phyloP scores from a whole-genome alignment of 2,888 invertebrate species.

The Saturnia japonica region DNA sequence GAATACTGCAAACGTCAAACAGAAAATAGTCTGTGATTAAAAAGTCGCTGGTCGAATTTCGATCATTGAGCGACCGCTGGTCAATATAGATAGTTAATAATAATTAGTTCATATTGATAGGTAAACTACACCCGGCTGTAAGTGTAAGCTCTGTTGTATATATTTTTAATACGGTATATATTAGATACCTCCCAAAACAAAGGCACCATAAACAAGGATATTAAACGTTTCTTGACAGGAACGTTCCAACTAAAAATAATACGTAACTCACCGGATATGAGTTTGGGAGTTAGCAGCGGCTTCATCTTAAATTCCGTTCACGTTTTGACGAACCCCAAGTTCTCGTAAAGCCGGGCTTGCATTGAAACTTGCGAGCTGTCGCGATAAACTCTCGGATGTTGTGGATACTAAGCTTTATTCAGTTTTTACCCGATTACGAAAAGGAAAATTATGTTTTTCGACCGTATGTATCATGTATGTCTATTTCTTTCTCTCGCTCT shows the following conservation, averaged over 20 bases:
- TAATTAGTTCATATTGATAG: too few relatives aligned
- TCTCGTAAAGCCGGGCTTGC: slow-evolving; percentile 10
- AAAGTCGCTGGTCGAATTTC: too few relatives aligned
- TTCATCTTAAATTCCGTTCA: slow-evolving; percentile 54
- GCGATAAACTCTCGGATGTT: slow-evolving; percentile 3
- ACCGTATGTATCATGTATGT: too few relatives aligned
- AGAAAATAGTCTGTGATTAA: too few relatives aligned
- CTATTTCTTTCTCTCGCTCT: too few relatives aligned
- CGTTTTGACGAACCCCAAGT: slow-evolving; percentile 40
- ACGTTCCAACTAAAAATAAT: slow-evolving; percentile 44
- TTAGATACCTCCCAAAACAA: slow-evolving; percentile 16
- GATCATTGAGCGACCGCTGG: too few relatives aligned
- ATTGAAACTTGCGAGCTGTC: slow-evolving; percentile 8
- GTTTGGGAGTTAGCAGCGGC: slow-evolving; percentile 37
- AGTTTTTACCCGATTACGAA: too few relatives aligned
- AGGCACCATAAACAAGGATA: slow-evolving; percentile 30
- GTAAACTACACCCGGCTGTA: neutral
- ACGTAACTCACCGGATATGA: slow-evolving; percentile 59
- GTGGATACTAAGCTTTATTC: slow-evolving; percentile 1
- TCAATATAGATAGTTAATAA: too few relatives aligned
- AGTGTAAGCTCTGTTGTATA: neutral
- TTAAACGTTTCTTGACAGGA: slow-evolving; percentile 32
- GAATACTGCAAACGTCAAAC: too few relatives aligned
- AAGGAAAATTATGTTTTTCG: too few relatives aligned
- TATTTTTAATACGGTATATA: neutral